Percentiles rank a stretch among this genome's conserved stretches.
These are phyloP conservation scores for Akabosia matsudoensis DNA, from an alignment of 1,140 invertebrate species.

Conservation along the genomic window DNA sequence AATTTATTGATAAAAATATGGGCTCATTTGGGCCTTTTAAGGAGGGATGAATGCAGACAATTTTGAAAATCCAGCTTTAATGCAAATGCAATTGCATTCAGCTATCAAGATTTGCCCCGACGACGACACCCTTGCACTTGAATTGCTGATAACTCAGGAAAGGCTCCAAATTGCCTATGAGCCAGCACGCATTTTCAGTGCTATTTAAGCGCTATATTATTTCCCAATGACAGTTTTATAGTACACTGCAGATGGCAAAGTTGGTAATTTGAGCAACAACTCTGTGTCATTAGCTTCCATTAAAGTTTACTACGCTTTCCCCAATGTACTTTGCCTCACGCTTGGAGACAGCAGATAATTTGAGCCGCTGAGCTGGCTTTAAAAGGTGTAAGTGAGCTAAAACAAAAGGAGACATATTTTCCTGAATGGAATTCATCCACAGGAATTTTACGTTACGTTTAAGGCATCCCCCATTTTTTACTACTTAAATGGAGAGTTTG, in stretches of 20 bases:
- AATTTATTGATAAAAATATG: slow-evolving; percentile 14
- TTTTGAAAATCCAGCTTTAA: background rate
- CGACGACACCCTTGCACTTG: background rate
- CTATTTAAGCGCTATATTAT: background rate
- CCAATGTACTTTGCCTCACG: background rate
- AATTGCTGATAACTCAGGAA: no score
- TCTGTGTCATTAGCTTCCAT: background rate
- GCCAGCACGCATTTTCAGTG: no score
- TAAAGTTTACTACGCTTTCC: background rate
- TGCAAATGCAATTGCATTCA: background rate
- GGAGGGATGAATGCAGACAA: background rate
- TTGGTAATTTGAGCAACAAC: background rate
- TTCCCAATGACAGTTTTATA: background rate
- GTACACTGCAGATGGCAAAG: background rate
- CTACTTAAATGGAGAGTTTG: background rate
- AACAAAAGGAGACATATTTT: no score
- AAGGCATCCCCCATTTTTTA: background rate
- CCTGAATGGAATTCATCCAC: no score
- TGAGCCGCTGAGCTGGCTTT: no score
- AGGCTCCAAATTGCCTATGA: no score
- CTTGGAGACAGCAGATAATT: background rate
- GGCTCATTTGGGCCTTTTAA: background rate
- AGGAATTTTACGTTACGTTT: background rate
- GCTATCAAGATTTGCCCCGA: background rate
- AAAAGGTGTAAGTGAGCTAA: no score